Evolutionary conservation across 2,797 vertebrate genomes (phyloP).

Genomic region (Austrolebias charrua): DNA sequence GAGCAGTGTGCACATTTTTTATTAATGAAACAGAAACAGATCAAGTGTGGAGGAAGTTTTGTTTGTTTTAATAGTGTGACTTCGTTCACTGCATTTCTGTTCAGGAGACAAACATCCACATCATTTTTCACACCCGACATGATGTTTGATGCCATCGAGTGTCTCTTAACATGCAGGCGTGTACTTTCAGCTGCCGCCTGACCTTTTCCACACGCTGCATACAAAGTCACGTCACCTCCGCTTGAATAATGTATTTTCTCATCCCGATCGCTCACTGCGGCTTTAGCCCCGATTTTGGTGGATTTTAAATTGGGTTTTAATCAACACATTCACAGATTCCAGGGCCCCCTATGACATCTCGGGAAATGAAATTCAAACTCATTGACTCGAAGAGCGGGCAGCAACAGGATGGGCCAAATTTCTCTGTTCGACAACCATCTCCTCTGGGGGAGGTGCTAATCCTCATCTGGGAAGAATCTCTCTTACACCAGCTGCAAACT

Average conservation of each 20-base stretch:
- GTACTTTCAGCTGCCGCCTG: slow-evolving; percentile 6
- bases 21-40: background rate
- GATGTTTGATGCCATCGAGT: slow-evolving; percentile 1
- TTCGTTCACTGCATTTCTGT: background rate
- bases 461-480: slow-evolving; percentile 23
- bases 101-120: background rate
- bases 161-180: slow-evolving; percentile 6
- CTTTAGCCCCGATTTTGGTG: slow-evolving; percentile 43
- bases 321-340: slow-evolving; percentile 58
- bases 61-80: background rate
- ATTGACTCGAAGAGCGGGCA: slow-evolving; percentile 62
- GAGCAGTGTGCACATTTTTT: background rate
- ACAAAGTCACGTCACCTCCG: slow-evolving; percentile 32
- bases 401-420: slow-evolving; percentile 35
- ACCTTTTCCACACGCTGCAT: slow-evolving; percentile 3
- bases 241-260: slow-evolving; percentile 57
- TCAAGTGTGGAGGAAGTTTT: no score
- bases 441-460: slow-evolving; percentile 44
- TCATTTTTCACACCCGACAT: slow-evolving; percentile 14
- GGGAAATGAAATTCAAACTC: slow-evolving; percentile 63
- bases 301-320: slow-evolving; percentile 64
- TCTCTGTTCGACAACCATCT: slow-evolving; percentile 26
- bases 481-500: slow-evolving; percentile 13
- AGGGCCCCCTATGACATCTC: slow-evolving; percentile 53
- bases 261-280: slow-evolving; percentile 38